Percentiles rank a stretch among this genome's conserved stretches.
Evolutionary conservation across 2,797 vertebrate genomes (phyloP).

Genomic region (Heteromormyrus szaboi): DNA sequence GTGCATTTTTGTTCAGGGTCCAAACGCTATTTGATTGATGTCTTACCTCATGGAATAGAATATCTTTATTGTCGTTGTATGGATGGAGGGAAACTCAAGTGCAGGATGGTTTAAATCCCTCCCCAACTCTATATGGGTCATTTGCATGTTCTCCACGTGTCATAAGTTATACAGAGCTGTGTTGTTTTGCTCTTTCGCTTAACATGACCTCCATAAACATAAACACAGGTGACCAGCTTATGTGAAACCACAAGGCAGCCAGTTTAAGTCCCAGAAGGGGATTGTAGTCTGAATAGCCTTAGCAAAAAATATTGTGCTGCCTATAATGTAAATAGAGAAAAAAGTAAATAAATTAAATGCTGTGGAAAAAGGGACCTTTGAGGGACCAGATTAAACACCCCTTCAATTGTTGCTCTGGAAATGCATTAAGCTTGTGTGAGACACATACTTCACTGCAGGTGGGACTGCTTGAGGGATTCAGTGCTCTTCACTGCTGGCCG

Average conservation of each 20-base stretch:
- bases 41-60: not conserved
- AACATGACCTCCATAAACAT: not conserved
- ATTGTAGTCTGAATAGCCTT: not conserved
- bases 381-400: not conserved
- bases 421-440: not conserved
- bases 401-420: not conserved
- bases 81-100: not conserved
- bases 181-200: not conserved
- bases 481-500: not conserved
- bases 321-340: not conserved
- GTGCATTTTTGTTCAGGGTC: not conserved
- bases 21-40: not conserved
- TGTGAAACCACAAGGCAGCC: not conserved
- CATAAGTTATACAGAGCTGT: not conserved
- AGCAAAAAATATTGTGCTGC: not conserved
- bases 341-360: not conserved
- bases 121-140: not conserved
- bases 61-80: not conserved
- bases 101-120: not conserved
- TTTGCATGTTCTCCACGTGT: not conserved
- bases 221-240: not conserved
- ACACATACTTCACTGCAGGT: not conserved
- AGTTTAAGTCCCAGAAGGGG: not conserved
- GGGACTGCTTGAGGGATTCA: not conserved
- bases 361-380: not conserved